A percentile compares a stretch with the other conserved stretches of the same genome.
Conservation (phyloP, 1,140 invertebrate species). For the Dolichoris vasculosae region DNA sequence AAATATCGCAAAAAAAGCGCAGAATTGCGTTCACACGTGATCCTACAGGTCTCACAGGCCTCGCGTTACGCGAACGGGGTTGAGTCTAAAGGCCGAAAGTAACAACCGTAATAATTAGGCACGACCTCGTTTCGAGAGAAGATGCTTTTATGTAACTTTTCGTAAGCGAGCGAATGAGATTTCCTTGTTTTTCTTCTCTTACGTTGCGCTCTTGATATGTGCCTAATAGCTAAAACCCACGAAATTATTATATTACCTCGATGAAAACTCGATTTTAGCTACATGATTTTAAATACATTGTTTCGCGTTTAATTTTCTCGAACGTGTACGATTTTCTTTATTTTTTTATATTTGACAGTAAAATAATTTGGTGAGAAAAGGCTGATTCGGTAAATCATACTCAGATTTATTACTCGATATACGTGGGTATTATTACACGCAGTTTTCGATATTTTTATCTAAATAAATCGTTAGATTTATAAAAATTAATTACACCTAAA, state of each 20-base stretch:
- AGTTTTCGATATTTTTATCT: too few species aligned
- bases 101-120: constrained; percentile 44
- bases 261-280: background rate
- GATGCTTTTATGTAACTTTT: background rate
- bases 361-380: too few species aligned
- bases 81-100: constrained; percentile 30
- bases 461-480: too few species aligned
- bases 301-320: too few species aligned
- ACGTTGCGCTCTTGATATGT: background rate
- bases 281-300: too few species aligned
- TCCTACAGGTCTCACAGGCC: constrained; percentile 40
- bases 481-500: too few species aligned
- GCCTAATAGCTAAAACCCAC: background rate
- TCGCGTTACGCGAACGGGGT: constrained; percentile 32
- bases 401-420: too few species aligned
- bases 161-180: background rate
- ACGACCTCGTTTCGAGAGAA: constrained; percentile 19
- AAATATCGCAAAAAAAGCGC: too few species aligned
- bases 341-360: too few species aligned
- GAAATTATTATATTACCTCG: background rate
- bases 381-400: too few species aligned
- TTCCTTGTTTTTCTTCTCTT: background rate
- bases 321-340: too few species aligned
- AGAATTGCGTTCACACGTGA: constrained; percentile 19
- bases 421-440: too few species aligned